These are phyloP conservation scores for Micrasema longulum DNA, from an alignment of 1,140 invertebrate genomes.

Conservation along the genomic window DNA sequence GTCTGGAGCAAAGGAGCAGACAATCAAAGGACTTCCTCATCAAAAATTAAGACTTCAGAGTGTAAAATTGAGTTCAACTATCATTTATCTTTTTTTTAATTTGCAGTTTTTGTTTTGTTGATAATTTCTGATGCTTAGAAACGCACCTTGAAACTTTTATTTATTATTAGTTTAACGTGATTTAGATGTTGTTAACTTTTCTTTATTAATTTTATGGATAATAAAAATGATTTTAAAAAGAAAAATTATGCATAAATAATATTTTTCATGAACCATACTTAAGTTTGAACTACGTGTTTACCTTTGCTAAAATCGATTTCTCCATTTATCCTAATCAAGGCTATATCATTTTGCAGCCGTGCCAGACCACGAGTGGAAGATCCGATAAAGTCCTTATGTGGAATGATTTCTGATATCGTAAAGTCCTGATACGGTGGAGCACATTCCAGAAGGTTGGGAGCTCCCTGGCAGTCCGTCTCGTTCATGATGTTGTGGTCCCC, in stretches of 20 bases:
- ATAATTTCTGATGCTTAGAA: too few relatives aligned
- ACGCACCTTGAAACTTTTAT: too few relatives aligned
- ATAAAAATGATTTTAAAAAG: too few relatives aligned
- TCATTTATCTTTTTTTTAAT: too few relatives aligned
- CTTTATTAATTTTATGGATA: too few relatives aligned
- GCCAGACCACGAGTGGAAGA: conserved; percentile 43
- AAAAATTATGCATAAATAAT: background rate
- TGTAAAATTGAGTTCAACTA: too few relatives aligned
- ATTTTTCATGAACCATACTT: background rate
- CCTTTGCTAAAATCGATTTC: conserved; percentile 12
- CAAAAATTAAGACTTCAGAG: too few relatives aligned
- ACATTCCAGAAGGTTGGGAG: conserved; percentile 62
- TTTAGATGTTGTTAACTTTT: too few relatives aligned
- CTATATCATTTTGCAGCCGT: conserved; percentile 72
- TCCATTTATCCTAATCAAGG: conserved; percentile 64
- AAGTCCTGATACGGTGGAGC: conserved; percentile 72
- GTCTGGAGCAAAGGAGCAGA: too few relatives aligned
- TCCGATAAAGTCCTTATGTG: conserved; percentile 68
- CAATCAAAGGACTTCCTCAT: too few relatives aligned
- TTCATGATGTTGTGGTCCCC: conserved; percentile 71
- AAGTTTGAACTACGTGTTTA: background rate
- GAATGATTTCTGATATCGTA: conserved; percentile 66
- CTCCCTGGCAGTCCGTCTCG: conserved; percentile 71
- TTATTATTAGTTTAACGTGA: too few relatives aligned
- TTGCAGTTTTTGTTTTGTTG: too few relatives aligned